Conservation (phyloP, 2,113 vertebrate species). For the Chloropsis hardwickii region DNA sequence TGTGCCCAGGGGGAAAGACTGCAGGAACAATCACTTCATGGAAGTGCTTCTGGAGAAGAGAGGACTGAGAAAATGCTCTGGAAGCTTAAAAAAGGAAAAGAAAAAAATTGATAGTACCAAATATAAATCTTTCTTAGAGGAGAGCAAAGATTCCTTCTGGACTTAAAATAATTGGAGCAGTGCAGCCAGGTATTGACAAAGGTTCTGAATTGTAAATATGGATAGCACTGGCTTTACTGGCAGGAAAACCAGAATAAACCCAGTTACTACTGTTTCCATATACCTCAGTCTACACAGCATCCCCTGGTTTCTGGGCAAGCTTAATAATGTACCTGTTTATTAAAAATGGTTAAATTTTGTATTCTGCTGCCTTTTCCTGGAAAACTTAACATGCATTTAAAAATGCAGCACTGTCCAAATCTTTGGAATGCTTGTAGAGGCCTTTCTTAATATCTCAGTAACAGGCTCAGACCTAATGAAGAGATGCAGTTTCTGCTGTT, state of each 20-base stretch:
- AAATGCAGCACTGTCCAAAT: not conserved
- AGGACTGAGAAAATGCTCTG: not conserved
- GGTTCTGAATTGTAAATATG: not conserved
- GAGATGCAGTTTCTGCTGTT: not conserved
- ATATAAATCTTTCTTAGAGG: not conserved
- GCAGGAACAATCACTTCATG: not conserved
- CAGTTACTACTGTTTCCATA: not conserved
- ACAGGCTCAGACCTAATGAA: not conserved
- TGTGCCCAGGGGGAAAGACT: not conserved
- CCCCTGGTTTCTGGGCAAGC: not conserved
- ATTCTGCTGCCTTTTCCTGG: not conserved
- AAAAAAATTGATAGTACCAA: not conserved
- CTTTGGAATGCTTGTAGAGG: not conserved
- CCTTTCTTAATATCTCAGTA: not conserved
- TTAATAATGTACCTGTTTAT: not conserved
- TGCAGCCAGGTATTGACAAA: not conserved
- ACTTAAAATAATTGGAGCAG: not conserved
- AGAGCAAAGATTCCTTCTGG: not conserved
- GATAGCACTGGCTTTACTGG: not conserved
- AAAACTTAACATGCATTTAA: not conserved
- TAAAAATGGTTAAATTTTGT: not conserved
- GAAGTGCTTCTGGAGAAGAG: not conserved
- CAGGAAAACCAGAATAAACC: not conserved
- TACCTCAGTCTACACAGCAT: not conserved
- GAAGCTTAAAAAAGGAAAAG: not conserved